Evolutionary conservation across 92 coral and sea anemone genomes (phyloP), one percentile per base, ranked within the genome.

Genomic region (Epizoanthus stellaris): DNA sequence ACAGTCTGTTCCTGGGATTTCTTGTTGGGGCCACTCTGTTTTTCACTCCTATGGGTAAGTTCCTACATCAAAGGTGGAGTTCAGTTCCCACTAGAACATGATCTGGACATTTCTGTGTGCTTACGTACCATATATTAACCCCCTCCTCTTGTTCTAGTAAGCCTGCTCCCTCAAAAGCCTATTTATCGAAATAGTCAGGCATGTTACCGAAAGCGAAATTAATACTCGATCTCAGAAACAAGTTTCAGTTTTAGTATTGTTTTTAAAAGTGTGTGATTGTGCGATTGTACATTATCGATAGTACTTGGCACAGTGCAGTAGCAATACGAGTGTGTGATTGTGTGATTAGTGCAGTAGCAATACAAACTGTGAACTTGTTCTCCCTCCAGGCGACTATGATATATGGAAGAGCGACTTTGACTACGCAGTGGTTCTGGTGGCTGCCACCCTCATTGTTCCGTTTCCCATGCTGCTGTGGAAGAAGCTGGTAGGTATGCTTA

Each of bases 31-130:
- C 97, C 23, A 80, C 93, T 47, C 30, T 97, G 25, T 87, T 97
- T 88, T 97, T 97, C 64, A 90, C 98, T 6, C 94, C 99, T 12
- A 56, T 94, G 73, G 99, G 99, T 97, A 43, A 89, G 93, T 39
- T 45, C 10, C 30, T 40, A 40, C 15, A n/a, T 80, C 11, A 16
- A 2, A 20, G 9, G 14, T 20, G 0, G 61, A 65, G 75, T 65
- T 52, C 45, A 43, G 30, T 4, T 16, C 14, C 14, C 30, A 13
- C 23, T 16, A 47, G 5, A 39, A 15, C 38, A n/a, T 71, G 56
- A 40, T 49, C 34, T 30, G 34, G 1, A 30, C 34, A 30, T 30
- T 30, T 30, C 34, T 30, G 34, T 30, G 34, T 30, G 34, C 34
- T 30, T 30, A 30, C 34, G 34, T 30, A 30, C 34, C 34, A 30